Conservation (phyloP, 2,113 vertebrate species). For the Kryptolebias marmoratus region DNA sequence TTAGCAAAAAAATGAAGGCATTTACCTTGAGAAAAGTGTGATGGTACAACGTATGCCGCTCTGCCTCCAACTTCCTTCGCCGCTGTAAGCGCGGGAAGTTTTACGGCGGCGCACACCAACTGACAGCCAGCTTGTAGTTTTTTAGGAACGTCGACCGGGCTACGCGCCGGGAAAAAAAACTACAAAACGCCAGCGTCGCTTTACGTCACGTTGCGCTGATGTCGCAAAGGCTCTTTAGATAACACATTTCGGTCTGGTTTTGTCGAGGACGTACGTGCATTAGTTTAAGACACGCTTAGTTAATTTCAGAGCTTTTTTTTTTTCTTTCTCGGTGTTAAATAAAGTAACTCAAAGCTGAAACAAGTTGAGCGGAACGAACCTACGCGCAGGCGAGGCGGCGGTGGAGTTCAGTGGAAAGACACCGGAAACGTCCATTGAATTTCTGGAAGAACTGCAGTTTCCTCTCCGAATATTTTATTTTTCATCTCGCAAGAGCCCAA, state of each 20-base stretch:
- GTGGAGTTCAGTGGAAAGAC: conserved; percentile 24
- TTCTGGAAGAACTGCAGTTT: conserved; percentile 5
- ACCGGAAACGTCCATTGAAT: conserved; percentile 53
- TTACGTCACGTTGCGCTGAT: conserved; percentile 8
- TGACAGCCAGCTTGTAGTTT: conserved; percentile 50
- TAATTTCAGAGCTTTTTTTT: rapidly evolving
- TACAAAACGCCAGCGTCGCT: conserved; percentile 39
- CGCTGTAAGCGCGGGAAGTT: conserved; percentile 20
- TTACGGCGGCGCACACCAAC: conserved; percentile 29
- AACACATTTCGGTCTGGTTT: background rate
- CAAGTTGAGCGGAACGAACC: conserved; percentile 55
- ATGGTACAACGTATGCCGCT: background rate
- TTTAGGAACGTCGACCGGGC: rapidly evolving
- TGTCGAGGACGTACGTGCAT: rapidly evolving
- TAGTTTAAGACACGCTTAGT: background rate
- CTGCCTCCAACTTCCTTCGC: background rate
- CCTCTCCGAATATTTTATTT: background rate
- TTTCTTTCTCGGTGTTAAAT: background rate
- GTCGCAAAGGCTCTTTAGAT: background rate
- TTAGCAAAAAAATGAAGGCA: background rate
- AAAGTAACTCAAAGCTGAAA: background rate
- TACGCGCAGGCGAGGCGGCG: background rate
- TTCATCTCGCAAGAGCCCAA: background rate
- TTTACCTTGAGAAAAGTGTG: conserved; percentile 42
- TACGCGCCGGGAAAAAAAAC: background rate